Evolutionary conservation across 2,888 invertebrate genomes (phyloP).

Genomic region (Eurytoma californica): DNA sequence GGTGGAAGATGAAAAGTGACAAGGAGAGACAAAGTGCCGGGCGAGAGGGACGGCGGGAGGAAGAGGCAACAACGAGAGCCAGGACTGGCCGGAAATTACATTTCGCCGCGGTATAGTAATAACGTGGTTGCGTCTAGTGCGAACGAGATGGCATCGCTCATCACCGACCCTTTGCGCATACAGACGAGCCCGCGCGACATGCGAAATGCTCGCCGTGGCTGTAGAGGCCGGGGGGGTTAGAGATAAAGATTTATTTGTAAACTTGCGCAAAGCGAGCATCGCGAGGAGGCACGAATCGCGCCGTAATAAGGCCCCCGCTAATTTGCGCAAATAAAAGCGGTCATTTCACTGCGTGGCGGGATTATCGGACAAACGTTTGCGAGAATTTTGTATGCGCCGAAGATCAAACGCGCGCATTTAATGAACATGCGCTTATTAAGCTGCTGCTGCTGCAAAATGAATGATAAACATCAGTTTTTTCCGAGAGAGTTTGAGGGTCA

Average conservation of each 20-base stretch:
- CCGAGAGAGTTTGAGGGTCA: too few species aligned
- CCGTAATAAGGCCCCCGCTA: constrained; percentile 34
- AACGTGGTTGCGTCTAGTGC: constrained; percentile 59
- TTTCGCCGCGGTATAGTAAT: constrained; percentile 70
- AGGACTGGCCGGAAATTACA: constrained; percentile 72
- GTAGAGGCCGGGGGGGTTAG: constrained; percentile 1
- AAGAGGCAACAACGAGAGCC: constrained; percentile 60
- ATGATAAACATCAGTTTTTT: too few species aligned
- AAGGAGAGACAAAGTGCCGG: constrained; percentile 21
- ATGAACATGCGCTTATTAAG: background rate
- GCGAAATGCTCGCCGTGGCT: constrained; percentile 3
- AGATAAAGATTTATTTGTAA: constrained; percentile 53
- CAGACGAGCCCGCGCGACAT: constrained; percentile 24
- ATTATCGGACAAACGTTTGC: constrained; percentile 14
- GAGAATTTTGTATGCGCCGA: constrained; percentile 17
- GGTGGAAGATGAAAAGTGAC: constrained; percentile 26
- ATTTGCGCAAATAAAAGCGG: constrained; percentile 46
- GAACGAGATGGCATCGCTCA: constrained; percentile 51
- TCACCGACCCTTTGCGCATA: constrained; percentile 51
- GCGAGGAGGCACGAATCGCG: background rate
- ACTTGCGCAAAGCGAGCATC: constrained; percentile 18
- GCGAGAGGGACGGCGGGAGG: constrained; percentile 16
- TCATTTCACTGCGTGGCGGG: constrained; percentile 8
- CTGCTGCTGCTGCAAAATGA: background rate
- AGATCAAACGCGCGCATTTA: constrained; percentile 21